phyloP scores from a whole-genome alignment of 2,797 vertebrate species.

The Acestrorhynchus altus region DNA sequence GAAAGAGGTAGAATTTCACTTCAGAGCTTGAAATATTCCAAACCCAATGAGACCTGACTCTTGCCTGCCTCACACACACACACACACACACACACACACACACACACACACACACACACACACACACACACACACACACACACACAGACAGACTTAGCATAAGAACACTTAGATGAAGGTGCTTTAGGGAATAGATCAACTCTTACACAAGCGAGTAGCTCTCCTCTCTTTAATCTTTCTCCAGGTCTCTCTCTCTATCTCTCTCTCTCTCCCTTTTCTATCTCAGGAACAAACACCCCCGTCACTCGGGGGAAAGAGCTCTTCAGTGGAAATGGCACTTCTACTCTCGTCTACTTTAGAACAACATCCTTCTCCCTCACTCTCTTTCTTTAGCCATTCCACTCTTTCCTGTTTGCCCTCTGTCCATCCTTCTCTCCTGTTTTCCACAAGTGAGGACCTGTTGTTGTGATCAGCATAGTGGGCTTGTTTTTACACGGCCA shows the following conservation, averaged over 20 bases:
- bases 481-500: slow-evolving; percentile 34
- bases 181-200: slow-evolving; percentile 32
- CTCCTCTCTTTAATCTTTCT: slow-evolving; percentile 26
- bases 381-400: slow-evolving; percentile 34
- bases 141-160: neutral
- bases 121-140: slow-evolving; percentile 18
- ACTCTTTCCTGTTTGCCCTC: slow-evolving; percentile 58
- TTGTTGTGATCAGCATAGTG: slow-evolving; percentile 29
- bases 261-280: slow-evolving; percentile 23
- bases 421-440: slow-evolving; percentile 42
- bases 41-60: too few species aligned
- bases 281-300: slow-evolving; percentile 17
- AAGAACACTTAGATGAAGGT: slow-evolving; percentile 8
- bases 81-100: slow-evolving; percentile 9
- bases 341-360: slow-evolving; percentile 38
- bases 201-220: slow-evolving; percentile 54
- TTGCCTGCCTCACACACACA: too few species aligned
- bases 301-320: slow-evolving; percentile 36
- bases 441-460: slow-evolving; percentile 41
- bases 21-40: too few species aligned
- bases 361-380: slow-evolving; percentile 35
- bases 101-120: neutral
- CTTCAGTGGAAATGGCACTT: slow-evolving; percentile 33
- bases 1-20: too few species aligned
- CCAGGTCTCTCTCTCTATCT: slow-evolving; percentile 47